A percentile compares a stretch with the other conserved stretches of the same genome.
phyloP scores from a whole-genome alignment of 2,797 vertebrate species.

The Monodelphis domestica region DNA sequence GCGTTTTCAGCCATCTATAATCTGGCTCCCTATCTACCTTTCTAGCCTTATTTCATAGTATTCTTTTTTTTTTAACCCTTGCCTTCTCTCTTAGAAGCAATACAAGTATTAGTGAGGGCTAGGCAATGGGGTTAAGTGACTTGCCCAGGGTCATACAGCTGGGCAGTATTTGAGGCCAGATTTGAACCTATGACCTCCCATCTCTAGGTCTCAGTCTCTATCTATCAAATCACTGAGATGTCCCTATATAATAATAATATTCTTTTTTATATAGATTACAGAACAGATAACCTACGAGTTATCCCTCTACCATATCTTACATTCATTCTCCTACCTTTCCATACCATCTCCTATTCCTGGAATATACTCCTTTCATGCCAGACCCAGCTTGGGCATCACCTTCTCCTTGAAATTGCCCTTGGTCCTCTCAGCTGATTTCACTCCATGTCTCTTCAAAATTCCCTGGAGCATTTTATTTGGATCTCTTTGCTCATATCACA shows the following conservation, averaged over 20 bases:
- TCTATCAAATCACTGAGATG: too few species aligned
- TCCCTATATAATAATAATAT: too few species aligned
- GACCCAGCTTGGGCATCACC: neutral
- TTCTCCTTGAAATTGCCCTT: constrained; percentile 8
- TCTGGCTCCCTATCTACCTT: neutral
- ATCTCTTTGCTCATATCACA: neutral
- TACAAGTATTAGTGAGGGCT: too few species aligned
- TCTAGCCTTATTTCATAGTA: neutral
- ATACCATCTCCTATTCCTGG: neutral
- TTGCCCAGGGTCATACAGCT: too few species aligned
- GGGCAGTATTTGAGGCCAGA: too few species aligned
- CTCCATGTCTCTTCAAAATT: neutral
- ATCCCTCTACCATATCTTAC: neutral
- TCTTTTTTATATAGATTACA: neutral
- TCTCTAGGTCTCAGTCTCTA: too few species aligned
- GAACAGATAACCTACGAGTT: neutral
- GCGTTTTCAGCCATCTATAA: neutral
- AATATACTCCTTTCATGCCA: neutral
- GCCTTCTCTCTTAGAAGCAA: too few species aligned
- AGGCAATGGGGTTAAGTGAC: too few species aligned
- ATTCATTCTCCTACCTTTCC: neutral
- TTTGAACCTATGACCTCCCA: too few species aligned
- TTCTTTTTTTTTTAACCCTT: too few species aligned
- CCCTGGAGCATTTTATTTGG: neutral
- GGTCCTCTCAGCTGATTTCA: neutral